Base-by-base conservation (phyloP, 2,888 invertebrate species). In the Eubasilissa splendida region DNA sequence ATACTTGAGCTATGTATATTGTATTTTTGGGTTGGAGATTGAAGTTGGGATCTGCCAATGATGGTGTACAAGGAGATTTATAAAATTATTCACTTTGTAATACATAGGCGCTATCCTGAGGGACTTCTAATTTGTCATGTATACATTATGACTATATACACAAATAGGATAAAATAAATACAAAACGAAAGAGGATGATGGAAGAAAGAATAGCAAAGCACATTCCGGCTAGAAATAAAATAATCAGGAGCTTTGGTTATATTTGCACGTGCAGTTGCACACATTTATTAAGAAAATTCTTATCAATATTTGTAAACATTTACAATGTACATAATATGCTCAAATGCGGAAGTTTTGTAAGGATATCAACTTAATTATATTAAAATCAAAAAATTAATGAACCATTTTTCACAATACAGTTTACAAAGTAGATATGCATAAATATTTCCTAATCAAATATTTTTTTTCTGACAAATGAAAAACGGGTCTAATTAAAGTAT, bases 251-350 rank as follows among this genome's bases (percentile, higher is more conserved):
- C 58, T 68, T 81, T 58, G 76, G 58, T 75, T 77, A 65, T 76
- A 76, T 76, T 79, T 66, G 76, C 70, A 71, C 79, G 81, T 81
- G 79, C 81, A 81, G 79, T 79, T 79, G 81, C 81, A 81, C 74
- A 81, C 76, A 81, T 76, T 81, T 81, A 81, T 81, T 81, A 73
- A 80, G 80, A 82, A 77, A 81, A 79, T 76, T 70, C 80, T 85
- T 84, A 85, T 84, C 82, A 84, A 82, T 84, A 84, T 84, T 82
- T 84, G 83, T 83, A 83, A 75, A 74, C 75, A 79, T 82, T 76
- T 79, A 82, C 76, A 82, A 70, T 76, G 76, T 74, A 74, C 79
- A 80, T 80, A 59, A 73, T 82, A 68, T 68, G 42, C 22, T 22
- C 31, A 31, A 71, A 71, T 71, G 54, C 53, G 54, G 22, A 33